Evolutionary conservation across 2,113 vertebrate species (phyloP), one percentile per base, ranked within the genome.

Genomic region (Chloropsis hardwickii): DNA sequence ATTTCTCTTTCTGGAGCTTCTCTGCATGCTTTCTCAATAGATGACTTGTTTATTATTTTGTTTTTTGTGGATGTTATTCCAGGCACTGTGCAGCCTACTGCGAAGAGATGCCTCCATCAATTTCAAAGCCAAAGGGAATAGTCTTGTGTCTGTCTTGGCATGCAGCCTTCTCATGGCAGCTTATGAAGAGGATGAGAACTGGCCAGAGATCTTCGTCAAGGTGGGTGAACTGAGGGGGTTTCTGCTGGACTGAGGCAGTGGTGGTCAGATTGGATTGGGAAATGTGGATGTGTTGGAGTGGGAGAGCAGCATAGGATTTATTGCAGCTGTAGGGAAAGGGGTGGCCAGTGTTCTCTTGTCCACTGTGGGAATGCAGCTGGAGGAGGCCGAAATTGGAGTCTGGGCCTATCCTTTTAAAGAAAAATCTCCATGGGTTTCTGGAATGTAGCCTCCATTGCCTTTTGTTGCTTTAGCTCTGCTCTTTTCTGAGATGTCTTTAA

Each of bases 121-220:
- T 96, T 99, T 99, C 95, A 99, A 99, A 96, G 99, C 99, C 69
- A 99, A 99, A 97, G 99, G 99, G 15, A 99, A 99, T 86, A 99
- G 99, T 90, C 97, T 99, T 3, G 99, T 99, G 73, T 99, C 99
- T 2, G 99, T 99, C 81, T 96, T 99, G 74, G 98, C 99, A 31
- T 99, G 99, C 86, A 99, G 99, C 96, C 98, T 99, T 28, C 98
- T 99, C 71, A 99, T 99, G 99, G 99, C 99, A 2, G 99, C 99
- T 0, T 99, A 99, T 0, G 99, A 99, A 90, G 99, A 99, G 72
- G 99, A 99, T 1, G 99, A 99, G 94, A 99, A 99, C 98, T 99
- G 99, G 99, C 99, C 99, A 0, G 99, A 99, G 96, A 99, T 99
- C 92, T 99, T 99, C 87, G 99, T 99, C 33, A 99, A 99, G 98